phyloP scores from a whole-genome alignment of 2,888 invertebrate genomes.

The Bombylius major region DNA sequence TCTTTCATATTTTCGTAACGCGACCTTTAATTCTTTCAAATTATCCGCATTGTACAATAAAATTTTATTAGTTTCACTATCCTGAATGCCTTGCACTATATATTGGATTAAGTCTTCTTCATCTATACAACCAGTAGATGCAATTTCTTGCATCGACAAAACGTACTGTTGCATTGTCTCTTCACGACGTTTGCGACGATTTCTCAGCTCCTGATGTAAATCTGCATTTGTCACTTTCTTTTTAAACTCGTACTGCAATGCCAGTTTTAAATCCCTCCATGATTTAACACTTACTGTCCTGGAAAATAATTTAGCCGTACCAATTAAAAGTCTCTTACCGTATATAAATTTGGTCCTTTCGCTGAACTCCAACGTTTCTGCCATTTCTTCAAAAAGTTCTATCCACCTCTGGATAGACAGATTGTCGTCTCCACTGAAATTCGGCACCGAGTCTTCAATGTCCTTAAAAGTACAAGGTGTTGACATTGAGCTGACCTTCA shows the following conservation, averaged over 20 bases:
- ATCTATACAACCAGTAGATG: not conserved
- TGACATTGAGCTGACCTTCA: no score
- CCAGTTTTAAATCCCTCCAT: conserved; percentile 6
- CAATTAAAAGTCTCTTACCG: conserved; percentile 5
- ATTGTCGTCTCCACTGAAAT: no score
- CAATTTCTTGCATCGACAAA: conserved; percentile 9
- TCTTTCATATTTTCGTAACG: no score
- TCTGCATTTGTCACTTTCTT: conserved; percentile 5
- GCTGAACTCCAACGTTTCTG: not conserved
- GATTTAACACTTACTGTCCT: conserved; percentile 1
- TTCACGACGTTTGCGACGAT: conserved; percentile 2
- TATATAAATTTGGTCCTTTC: conserved; percentile 1
- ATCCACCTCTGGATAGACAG: no score
- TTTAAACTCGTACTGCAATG: conserved; percentile 5
- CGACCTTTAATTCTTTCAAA: no score
- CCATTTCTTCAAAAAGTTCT: no score
- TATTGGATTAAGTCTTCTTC: conserved; percentile 7
- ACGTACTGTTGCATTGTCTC: conserved; percentile 8
- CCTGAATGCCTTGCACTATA: conserved; percentile 4
- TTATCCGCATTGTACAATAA: no score
- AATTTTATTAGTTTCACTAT: no score
- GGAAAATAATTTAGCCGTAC: conserved; percentile 9
- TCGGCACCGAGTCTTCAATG: not conserved
- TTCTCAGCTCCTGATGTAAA: conserved; percentile 4
- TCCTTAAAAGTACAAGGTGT: not conserved